Base-by-base conservation (phyloP, 1,140 invertebrate species). In the Dreissena rostriformis region DNA sequence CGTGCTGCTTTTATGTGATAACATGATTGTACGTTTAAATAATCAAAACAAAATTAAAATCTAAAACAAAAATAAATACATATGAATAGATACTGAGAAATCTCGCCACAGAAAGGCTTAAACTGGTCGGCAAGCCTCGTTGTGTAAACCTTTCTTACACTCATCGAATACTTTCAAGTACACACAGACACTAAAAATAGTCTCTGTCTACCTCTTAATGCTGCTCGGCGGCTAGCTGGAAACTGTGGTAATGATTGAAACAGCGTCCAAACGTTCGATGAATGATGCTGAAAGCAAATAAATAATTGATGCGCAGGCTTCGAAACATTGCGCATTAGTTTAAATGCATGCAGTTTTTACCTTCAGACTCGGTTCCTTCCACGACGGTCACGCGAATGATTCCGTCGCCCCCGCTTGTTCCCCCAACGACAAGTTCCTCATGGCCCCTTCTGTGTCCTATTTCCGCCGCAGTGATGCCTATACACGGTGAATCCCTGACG, bases 401-500 rank as follows among this genome's bases (percentile, higher is more conserved):
- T 11, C 22, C 0, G 17, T 17, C 0, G 51, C 61, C 17, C 4
- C 39, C n/a, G 57, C 29, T 67, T 82, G 71, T 53, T 6, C 19
- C 0, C 15, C 24, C 0, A 11, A 49, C 4, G 73, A 57, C 29
- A 39, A 61, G 22, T 83, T 51, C 65, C 28, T 83, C 15, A 83
- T 83, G 81, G 73, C 72, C 7, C 49, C 61, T 8, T 49, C 14
- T 1, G 55, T 75, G 0, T 15, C 81, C 2, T 65, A 0, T 17
- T 76, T 76, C 29, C 10, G 24, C 11, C 51, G 49, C 22, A 63
- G 39, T 15, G 22, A 83, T 22, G 10, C 72, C 14, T 76, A 83
- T 22, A 68, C n/a, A n/a, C 70, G 8, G 28, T 68, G 11, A 83
- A 83, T 52, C 81, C 72, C 4, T 83, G 81, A 72, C 28, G 52